A percentile compares a stretch with the other conserved stretches of the same genome.
Conservation (phyloP, 1,140 invertebrate species). For the Tetranychus cinnabarinus region DNA sequence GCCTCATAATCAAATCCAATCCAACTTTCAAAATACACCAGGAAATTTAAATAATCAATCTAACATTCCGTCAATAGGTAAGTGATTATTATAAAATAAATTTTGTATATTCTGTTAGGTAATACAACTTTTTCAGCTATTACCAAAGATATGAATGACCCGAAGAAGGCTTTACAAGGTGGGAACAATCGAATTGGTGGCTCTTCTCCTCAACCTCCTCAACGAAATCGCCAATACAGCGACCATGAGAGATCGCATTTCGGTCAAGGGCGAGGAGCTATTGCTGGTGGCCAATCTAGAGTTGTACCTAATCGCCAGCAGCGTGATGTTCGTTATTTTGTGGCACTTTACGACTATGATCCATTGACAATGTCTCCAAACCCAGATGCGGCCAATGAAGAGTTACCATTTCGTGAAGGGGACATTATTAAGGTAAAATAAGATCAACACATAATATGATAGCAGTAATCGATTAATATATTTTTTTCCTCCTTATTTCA, state of each 20-base stretch:
- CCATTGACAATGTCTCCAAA: conserved; percentile 94
- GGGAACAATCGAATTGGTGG: conserved; percentile 18
- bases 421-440: conserved; percentile 71
- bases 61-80: background rate
- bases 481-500: background rate
- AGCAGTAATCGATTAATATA: background rate
- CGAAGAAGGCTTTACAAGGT: no score
- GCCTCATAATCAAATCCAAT: background rate
- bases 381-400: conserved; percentile 85
- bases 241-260: conserved; percentile 5
- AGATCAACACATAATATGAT: background rate
- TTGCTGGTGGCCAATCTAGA: background rate
- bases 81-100: background rate
- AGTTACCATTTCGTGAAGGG: conserved; percentile 83
- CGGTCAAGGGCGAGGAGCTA: background rate
- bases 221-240: conserved; percentile 3
- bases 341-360: conserved; percentile 90
- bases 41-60: background rate
- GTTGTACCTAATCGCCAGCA: background rate
- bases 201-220: conserved; percentile 16
- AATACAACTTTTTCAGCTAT: no score
- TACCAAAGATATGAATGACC: no score
- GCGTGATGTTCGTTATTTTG: conserved; percentile 40
- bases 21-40: background rate
- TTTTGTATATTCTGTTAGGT: no score